A percentile compares a stretch with the other conserved stretches of the same genome.
These are phyloP conservation scores for Sebastolobus altivelis DNA, from an alignment of 2,797 vertebrate genomes.

Conservation along the genomic window DNA sequence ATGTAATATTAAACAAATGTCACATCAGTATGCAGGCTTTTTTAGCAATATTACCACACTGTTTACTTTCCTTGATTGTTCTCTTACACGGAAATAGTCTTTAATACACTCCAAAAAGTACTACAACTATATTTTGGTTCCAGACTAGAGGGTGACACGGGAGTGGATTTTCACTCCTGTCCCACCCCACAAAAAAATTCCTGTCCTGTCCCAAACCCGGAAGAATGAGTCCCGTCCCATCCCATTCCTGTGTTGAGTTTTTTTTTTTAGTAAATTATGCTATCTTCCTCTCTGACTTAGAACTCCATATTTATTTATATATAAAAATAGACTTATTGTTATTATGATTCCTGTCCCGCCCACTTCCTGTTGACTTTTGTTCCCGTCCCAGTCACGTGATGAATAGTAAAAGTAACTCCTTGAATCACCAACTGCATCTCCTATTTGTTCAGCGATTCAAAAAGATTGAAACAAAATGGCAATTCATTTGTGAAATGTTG, in stretches of 20 bases:
- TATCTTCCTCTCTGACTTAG: too few species aligned
- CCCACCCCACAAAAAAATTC: too few species aligned
- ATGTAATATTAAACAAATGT: not conserved
- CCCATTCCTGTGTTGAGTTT: too few species aligned
- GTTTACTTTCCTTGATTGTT: not conserved
- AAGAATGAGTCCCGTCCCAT: too few species aligned
- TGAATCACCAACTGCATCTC: not conserved
- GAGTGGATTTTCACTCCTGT: not conserved
- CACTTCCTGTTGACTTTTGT: too few species aligned
- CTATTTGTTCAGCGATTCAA: not conserved
- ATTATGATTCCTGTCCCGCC: too few species aligned
- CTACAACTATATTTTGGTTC: not conserved
- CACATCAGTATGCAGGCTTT: conserved; percentile 1
- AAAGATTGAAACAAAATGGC: not conserved
- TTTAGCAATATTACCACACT: not conserved
- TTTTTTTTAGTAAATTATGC: too few species aligned
- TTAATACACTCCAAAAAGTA: not conserved
- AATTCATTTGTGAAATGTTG: not conserved
- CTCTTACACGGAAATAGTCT: not conserved
- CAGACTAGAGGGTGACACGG: not conserved
- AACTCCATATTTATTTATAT: too few species aligned
- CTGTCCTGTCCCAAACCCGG: too few species aligned
- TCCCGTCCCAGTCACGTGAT: too few species aligned
- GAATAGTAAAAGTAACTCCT: too few species aligned
- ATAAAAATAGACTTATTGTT: too few species aligned